Evolutionary conservation across 2,797 vertebrate species (phyloP), one percentile per base, ranked within the genome.

Genomic region (Microctenopoma stevenorrisi): DNA sequence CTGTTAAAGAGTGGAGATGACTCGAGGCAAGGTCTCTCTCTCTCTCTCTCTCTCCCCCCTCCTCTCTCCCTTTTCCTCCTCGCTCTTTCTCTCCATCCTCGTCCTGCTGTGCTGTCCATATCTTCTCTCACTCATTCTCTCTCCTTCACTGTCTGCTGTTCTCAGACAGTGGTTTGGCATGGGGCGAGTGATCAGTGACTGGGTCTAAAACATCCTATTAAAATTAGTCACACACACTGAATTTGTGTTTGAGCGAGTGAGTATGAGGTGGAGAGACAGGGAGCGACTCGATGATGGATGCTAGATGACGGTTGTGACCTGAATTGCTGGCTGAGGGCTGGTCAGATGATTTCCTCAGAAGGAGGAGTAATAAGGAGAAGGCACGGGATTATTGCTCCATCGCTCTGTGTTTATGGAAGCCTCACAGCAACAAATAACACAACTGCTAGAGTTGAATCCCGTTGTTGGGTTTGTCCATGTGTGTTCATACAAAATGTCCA

Each of bases 1-100:
- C 94, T 94, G 67, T 89, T 94, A 94, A 96, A 95, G 94, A 95
- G 89, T 78, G 94, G 93, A 92, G 94, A 95, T 96, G 95, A 96
- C 95, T 84, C 58, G 55, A 88, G 95, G 95, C 94, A 83, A 84
- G 79, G 88, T 86, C 74, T 83, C 75, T 71, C 66, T 71, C 66
- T 37, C 69, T 63, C 73, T 53, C 18, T 18, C 18, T 18, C 18
- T 18, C 18, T 18, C 18, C 18, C 18, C 18, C 18, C 18, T 67
- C 61, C 63, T 38, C 40, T 53, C 58, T 46, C 55, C 48, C 68
- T 38, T 68, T 57, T 68, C 67, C 57, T 40, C 90, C 80, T 38
- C 38, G 33, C 57, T 64, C 33, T 47, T 26, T 64, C 40, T 28
- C 30, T 86, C 33, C 65, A 3, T 62, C 60, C 55, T 48, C 47